A percentile compares a stretch with the other conserved stretches of the same genome.
These are phyloP conservation scores for Venusia cambrica DNA, from an alignment of 2,888 invertebrate genomes.

Conservation along the genomic window DNA sequence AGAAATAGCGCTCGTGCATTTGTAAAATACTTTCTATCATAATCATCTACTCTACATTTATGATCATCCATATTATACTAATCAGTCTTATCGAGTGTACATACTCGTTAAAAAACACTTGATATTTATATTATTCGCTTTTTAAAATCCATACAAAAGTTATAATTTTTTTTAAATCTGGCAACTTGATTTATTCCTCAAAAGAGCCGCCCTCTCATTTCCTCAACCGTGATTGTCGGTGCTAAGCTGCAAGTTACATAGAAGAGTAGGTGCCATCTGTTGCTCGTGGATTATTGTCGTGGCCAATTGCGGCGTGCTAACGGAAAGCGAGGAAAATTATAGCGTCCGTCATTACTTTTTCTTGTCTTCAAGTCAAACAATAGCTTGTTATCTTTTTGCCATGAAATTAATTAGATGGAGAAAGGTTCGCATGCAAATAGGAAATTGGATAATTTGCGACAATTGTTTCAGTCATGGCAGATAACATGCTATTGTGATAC, in stretches of 20 bases:
- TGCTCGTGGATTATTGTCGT: conserved; percentile 50
- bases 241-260: conserved; percentile 8
- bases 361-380: conserved; percentile 3
- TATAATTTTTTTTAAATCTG: too few species aligned
- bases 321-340: conserved; percentile 66
- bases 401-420: conserved; percentile 7
- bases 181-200: neutral
- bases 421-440: conserved; percentile 17
- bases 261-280: conserved; percentile 5
- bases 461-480: conserved; percentile 1
- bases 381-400: conserved; percentile 8
- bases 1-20: too few species aligned
- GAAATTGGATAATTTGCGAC: conserved; percentile 10
- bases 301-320: conserved; percentile 59
- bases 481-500: too few species aligned
- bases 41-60: too few species aligned
- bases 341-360: conserved; percentile 40
- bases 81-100: too few species aligned
- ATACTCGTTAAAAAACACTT: too few species aligned
- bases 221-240: conserved; percentile 13
- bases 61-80: too few species aligned
- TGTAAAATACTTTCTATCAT: too few species aligned
- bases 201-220: conserved; percentile 2
- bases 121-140: too few species aligned
- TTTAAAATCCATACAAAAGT: too few species aligned